phyloP scores from a whole-genome alignment of 2,888 invertebrate species.

The Coecobrya sp. region DNA sequence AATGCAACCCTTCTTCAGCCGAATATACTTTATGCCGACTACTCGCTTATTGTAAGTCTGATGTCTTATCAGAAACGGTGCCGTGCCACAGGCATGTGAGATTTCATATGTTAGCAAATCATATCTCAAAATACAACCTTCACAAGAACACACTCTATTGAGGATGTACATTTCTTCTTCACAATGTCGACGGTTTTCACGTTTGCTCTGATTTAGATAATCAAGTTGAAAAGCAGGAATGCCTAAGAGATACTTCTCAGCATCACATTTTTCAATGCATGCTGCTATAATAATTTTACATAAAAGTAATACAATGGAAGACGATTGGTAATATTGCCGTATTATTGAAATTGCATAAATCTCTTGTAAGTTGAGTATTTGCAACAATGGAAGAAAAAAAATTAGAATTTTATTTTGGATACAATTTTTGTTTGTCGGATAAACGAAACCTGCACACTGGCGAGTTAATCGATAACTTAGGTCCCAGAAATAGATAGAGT shows the following conservation, averaged over 20 bases:
- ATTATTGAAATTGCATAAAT: slow-evolving; percentile 39
- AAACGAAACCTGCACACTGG: background rate
- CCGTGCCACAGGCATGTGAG: background rate
- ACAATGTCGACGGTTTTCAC: background rate
- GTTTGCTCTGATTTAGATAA: slow-evolving; percentile 68
- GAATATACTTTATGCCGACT: background rate
- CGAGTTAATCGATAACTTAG: slow-evolving; percentile 57
- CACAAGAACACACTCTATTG: too few species aligned
- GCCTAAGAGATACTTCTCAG: slow-evolving; percentile 60
- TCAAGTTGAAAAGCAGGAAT: slow-evolving; percentile 74
- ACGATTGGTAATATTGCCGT: slow-evolving; percentile 19
- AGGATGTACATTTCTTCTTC: slow-evolving; percentile 2
- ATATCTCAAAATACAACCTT: slow-evolving; percentile 50
- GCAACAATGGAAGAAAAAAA: background rate
- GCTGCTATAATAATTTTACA: background rate
- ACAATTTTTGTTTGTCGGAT: slow-evolving; percentile 32
- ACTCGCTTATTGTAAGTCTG: background rate
- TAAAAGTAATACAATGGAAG: slow-evolving; percentile 13
- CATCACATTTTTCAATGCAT: background rate
- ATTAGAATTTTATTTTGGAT: slow-evolving; percentile 13
- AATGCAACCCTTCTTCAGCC: slow-evolving; percentile 66
- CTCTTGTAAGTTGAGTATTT: background rate
- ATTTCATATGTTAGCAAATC: background rate
- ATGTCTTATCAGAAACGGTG: background rate
- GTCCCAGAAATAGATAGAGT: slow-evolving; percentile 52